Evolutionary conservation across 2,113 vertebrate genomes (phyloP), one percentile per base, ranked within the genome.

Genomic region (Vulpes lagopus): DNA sequence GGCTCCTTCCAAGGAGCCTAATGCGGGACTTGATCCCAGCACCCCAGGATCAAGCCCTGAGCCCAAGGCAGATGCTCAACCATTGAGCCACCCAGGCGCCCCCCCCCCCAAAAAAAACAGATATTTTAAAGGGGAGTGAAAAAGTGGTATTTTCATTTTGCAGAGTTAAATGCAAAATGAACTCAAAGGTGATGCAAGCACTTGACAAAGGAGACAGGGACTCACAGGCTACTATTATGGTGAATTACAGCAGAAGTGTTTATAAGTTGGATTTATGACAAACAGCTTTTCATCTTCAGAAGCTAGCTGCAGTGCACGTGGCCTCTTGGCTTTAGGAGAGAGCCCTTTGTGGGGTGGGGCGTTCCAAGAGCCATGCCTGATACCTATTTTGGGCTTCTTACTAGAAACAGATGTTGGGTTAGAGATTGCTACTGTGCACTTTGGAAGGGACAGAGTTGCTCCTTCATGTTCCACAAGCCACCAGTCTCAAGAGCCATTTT

Each of bases 381-480:
- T 97, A 90, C 98, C 98, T 99, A 98, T 99, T 99, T 99, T 98
- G 98, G 98, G 97, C 97, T 98, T 95, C 97, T 92, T 53, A 97
- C 92, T 97, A 96, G 97, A 99, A 98, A 98, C 98, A 99, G 98
- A 98, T 98, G 98, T 98, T 97, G 84, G 60, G 96, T 98, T 91
- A 96, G 95, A 98, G 95, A 96, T 93, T 89, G 96, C 98, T 96
- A 83, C 94, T 94, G 80, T 93, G 95, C 87, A 94, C 97, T 97
- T 95, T 94, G 97, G 97, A 98, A 98, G 98, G 94, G 98, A 98
- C 98, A 98, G 98, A 98, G 97, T 97, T 95, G 92, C 95, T 96
- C 96, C 95, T 97, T 94, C 74, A 74, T 82, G 91, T 43, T 88
- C 96, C 96, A 97, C 95, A 97, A 84, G 97, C 30, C 57, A 55